A percentile compares a stretch with the other conserved stretches of the same genome.
Conservation (phyloP, 2,797 vertebrate genomes). For the Tangara arthus region DNA sequence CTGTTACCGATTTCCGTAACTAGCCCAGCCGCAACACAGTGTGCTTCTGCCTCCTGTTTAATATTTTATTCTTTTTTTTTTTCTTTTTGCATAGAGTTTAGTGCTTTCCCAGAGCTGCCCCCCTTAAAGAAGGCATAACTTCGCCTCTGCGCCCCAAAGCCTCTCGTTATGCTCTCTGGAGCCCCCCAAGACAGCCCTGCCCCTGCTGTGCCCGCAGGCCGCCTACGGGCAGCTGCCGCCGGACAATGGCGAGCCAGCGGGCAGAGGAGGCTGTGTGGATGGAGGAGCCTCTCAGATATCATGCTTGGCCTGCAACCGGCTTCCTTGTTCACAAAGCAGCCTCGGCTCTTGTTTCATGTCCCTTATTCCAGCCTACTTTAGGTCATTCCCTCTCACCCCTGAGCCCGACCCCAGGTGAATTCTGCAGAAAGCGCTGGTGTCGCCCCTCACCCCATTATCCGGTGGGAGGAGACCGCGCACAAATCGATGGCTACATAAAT, state of each 20-base stretch:
- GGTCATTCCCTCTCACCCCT: neutral
- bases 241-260: neutral
- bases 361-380: neutral
- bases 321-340: neutral
- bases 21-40: neutral
- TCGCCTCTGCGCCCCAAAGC: neutral
- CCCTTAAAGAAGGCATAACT: no score
- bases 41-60: neutral
- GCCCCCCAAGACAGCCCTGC: neutral
- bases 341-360: neutral
- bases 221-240: neutral
- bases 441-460: rapidly evolving
- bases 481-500: rapidly evolving
- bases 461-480: rapidly evolving
- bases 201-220: neutral
- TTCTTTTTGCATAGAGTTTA: neutral
- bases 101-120: neutral
- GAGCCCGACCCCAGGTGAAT: no score
- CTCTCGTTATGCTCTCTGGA: neutral
- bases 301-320: neutral
- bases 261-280: neutral
- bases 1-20: neutral
- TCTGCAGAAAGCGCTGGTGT: neutral
- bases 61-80: neutral
- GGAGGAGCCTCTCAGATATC: neutral